A percentile compares a stretch with the other conserved stretches of the same genome.
phyloP scores from a whole-genome alignment of 2,888 invertebrate genomes.

The Osedax frankpressi region DNA sequence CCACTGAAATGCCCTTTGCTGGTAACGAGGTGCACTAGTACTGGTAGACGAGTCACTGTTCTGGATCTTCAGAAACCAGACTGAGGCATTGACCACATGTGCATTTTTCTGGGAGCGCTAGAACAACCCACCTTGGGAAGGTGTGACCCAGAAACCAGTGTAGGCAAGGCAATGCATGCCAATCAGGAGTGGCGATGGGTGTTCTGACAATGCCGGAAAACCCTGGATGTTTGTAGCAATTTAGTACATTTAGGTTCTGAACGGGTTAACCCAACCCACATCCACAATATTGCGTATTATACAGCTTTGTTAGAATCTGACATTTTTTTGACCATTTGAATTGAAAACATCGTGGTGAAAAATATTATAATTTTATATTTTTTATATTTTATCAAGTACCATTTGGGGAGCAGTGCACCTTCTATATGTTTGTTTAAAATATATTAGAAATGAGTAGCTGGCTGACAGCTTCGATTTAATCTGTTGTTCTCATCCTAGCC shows the following conservation, averaged over 20 bases:
- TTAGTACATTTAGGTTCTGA: background rate
- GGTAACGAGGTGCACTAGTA: background rate
- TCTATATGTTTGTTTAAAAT: background rate
- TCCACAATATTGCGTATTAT: background rate
- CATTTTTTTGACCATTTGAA: background rate
- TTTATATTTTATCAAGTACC: background rate
- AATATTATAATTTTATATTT: background rate
- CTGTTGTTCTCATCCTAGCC: background rate
- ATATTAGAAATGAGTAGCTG: constrained; percentile 1
- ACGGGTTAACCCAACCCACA: background rate
- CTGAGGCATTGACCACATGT: background rate
- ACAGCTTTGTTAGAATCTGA: background rate
- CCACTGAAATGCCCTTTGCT: constrained; percentile 1
- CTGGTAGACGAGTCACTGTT: background rate
- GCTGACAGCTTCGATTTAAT: background rate
- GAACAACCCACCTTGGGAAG: background rate
- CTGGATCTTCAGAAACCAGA: background rate
- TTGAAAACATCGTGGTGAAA: background rate
- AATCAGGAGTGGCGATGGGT: background rate
- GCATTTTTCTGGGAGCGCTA: background rate
- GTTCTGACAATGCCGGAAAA: background rate
- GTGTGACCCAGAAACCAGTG: constrained; percentile 7
- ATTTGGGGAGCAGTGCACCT: background rate
- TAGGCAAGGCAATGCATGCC: background rate
- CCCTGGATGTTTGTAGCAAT: background rate